Evolutionary conservation across 2,888 invertebrate genomes (phyloP).

Genomic region (Idaea dimidiata): DNA sequence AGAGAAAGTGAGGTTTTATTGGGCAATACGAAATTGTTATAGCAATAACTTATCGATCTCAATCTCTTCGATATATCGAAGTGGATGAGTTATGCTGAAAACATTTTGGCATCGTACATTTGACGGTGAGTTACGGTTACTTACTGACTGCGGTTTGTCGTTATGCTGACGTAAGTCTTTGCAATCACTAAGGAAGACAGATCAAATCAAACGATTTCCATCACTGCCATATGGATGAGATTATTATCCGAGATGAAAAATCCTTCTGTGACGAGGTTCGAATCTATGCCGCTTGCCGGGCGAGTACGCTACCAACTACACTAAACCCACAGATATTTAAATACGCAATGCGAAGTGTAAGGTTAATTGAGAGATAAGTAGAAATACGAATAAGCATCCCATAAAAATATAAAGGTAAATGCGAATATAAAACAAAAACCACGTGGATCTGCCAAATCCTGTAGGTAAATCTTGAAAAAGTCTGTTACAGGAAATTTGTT

Average conservation of each 20-base stretch:
- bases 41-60: conserved; percentile 70
- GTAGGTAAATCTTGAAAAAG: conserved; percentile 65
- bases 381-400: conserved; percentile 19
- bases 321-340: not conserved
- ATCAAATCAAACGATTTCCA: too few relatives aligned
- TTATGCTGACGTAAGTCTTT: too few relatives aligned
- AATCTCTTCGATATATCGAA: conserved; percentile 73
- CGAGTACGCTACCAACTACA: not conserved
- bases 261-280: too few relatives aligned
- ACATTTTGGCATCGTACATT: conserved; percentile 53
- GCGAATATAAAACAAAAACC: conserved; percentile 68
- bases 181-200: too few relatives aligned
- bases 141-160: too few relatives aligned
- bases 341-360: not conserved
- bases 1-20: conserved; percentile 76
- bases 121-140: conserved; percentile 30
- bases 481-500: conserved; percentile 74
- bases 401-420: conserved; percentile 53
- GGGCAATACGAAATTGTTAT: conserved; percentile 76
- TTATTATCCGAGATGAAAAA: too few relatives aligned
- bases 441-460: conserved; percentile 69
- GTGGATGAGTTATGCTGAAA: conserved; percentile 69
- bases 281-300: too few relatives aligned
- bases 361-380: not conserved
- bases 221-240: too few relatives aligned